Conservation (phyloP, 2,888 invertebrate genomes). For the Andrena trimmerana region DNA sequence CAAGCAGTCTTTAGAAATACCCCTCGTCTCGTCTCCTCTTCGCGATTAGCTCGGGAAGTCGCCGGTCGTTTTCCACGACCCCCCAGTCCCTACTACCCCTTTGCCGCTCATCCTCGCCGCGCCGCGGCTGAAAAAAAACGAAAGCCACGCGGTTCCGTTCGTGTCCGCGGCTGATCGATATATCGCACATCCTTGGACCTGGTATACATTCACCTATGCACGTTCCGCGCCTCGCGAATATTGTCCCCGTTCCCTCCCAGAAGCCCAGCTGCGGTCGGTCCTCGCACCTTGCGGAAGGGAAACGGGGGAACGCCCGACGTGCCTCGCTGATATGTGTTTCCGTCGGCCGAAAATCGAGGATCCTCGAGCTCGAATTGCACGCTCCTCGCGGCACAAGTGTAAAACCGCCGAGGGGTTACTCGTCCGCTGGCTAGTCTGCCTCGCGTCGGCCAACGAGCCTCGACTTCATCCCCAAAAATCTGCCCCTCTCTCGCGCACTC, state of each 20-base stretch:
- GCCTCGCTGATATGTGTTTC: slow-evolving; percentile 37
- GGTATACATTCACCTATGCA: slow-evolving; percentile 9
- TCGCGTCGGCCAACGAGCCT: too few relatives aligned
- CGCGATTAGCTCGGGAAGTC: slow-evolving; percentile 1
- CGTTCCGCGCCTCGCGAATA: slow-evolving; percentile 4
- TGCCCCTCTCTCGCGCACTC: not conserved
- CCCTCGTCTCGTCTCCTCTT: slow-evolving; percentile 24
- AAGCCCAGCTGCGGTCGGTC: not conserved
- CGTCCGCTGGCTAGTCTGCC: too few relatives aligned
- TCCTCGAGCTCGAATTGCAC: not conserved
- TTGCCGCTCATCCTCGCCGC: not conserved
- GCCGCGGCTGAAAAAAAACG: not conserved
- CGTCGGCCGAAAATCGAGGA: slow-evolving; percentile 19
- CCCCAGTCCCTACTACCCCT: not conserved
- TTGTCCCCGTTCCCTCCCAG: not conserved
- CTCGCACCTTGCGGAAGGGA: not conserved
- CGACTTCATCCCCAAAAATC: not conserved
- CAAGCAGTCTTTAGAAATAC: slow-evolving; percentile 84
- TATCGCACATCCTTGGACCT: slow-evolving; percentile 1
- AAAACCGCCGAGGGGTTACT: too few relatives aligned
- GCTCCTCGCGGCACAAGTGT: too few relatives aligned
- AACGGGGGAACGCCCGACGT: not conserved
- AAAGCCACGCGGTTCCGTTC: slow-evolving; percentile 6
- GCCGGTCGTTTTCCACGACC: not conserved
- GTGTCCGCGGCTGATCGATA: slow-evolving; percentile 3